Evolutionary conservation across 1,140 invertebrate genomes (phyloP).

Genomic region (Gonioctena quinquepunctata): DNA sequence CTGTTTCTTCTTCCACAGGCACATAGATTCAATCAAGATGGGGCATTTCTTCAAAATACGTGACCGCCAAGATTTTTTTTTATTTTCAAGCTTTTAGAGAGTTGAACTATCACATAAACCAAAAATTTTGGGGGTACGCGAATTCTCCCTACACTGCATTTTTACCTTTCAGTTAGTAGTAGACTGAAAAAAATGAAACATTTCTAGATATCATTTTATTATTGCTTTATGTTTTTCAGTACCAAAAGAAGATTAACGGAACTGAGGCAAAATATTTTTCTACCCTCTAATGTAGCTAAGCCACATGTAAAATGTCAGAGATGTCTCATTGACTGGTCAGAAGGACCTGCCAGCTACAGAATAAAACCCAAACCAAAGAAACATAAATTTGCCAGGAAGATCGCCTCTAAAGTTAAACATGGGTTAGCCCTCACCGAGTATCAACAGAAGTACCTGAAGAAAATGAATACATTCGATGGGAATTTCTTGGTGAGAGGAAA

Average conservation of each 20-base stretch:
- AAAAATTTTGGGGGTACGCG: too few relatives aligned
- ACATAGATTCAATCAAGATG: too few relatives aligned
- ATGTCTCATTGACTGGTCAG: constrained; percentile 30
- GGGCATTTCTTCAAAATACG: too few relatives aligned
- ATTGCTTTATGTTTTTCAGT: constrained; percentile 28
- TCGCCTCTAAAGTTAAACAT: constrained; percentile 22
- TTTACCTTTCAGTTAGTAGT: too few relatives aligned
- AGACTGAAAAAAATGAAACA: not conserved
- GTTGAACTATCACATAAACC: too few relatives aligned
- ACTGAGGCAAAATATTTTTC: constrained; percentile 10
- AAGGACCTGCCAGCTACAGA: constrained; percentile 8
- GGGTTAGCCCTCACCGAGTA: constrained; percentile 24
- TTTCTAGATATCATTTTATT: not conserved
- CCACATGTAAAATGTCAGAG: constrained; percentile 18
- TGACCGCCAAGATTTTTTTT: too few relatives aligned
- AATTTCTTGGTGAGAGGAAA: constrained; percentile 15
- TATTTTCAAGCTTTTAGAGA: too few relatives aligned
- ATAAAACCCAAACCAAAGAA: constrained; percentile 19
- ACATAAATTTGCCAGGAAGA: constrained; percentile 27
- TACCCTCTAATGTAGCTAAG: constrained; percentile 14
- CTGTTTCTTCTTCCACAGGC: too few relatives aligned
- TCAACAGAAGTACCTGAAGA: constrained; percentile 29
- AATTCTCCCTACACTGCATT: too few relatives aligned
- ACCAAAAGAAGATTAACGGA: constrained; percentile 29
- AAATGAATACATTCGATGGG: constrained; percentile 4